A percentile compares a stretch with the other conserved stretches of the same genome.
Conservation (phyloP, 2,113 vertebrate species). For the Strix aluco region DNA sequence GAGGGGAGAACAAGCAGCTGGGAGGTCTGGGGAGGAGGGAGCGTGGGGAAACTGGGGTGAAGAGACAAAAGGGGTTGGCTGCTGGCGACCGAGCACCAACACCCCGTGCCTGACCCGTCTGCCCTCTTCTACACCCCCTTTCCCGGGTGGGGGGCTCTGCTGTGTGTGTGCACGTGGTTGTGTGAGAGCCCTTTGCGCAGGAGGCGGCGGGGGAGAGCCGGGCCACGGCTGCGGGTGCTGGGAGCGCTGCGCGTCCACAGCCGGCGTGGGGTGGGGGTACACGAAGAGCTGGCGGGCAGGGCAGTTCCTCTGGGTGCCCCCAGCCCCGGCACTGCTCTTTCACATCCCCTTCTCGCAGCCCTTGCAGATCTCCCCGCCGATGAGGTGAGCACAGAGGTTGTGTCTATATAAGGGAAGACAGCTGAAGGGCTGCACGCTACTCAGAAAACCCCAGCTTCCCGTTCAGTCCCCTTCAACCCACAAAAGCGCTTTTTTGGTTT, state of each 20-base stretch:
- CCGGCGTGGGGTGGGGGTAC: background rate
- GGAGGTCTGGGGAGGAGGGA: no score
- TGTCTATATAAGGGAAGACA: background rate
- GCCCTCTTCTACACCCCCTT: no score
- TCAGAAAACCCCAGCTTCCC: constrained; percentile 3
- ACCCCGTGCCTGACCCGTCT: no score
- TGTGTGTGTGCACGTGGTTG: no score
- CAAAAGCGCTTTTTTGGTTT: background rate
- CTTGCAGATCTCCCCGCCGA: no score
- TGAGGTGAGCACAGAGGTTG: background rate
- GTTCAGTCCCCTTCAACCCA: background rate
- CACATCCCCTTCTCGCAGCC: background rate
- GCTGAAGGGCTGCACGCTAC: fast-evolving
- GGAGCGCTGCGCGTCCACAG: no score
- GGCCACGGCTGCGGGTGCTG: background rate
- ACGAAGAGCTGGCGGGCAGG: background rate
- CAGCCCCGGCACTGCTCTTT: background rate
- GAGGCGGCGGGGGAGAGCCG: background rate
- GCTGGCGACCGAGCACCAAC: no score
- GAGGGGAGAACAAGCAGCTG: no score
- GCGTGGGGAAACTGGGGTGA: no score
- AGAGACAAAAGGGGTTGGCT: no score
- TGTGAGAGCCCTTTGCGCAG: background rate
- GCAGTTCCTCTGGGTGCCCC: background rate
- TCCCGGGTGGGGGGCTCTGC: no score